Evolutionary conservation across 2,888 invertebrate genomes (phyloP).

Genomic region (Dinocampus coccinellae): DNA sequence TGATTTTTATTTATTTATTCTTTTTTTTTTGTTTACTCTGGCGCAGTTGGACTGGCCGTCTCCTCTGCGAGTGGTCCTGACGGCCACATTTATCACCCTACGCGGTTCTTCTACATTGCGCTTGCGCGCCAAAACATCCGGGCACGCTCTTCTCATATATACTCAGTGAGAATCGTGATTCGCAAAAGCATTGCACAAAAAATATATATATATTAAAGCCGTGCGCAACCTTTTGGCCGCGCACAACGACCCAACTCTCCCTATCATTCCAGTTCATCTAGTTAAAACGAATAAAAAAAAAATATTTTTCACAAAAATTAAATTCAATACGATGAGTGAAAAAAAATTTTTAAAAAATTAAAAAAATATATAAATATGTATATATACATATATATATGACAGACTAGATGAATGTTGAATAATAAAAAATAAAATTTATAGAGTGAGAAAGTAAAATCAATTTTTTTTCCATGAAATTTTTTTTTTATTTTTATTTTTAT

Average conservation of each 20-base stretch:
- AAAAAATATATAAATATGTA: no score
- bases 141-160: slow-evolving; percentile 43
- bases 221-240: slow-evolving; percentile 22
- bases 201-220: not conserved
- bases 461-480: slow-evolving; percentile 1
- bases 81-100: slow-evolving; percentile 64
- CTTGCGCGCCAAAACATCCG: slow-evolving; percentile 61
- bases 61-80: slow-evolving; percentile 50
- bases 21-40: slow-evolving; percentile 9
- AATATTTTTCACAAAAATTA: not conserved
- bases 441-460: slow-evolving; percentile 5
- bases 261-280: slow-evolving; percentile 21
- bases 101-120: slow-evolving; percentile 51
- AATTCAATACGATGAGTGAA: slow-evolving; percentile 10
- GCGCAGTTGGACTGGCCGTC: slow-evolving; percentile 29
- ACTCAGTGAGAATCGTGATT: slow-evolving; percentile 53
- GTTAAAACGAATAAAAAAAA: slow-evolving; percentile 16
- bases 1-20: slow-evolving; percentile 4
- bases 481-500: no score
- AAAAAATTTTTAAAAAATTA: not conserved
- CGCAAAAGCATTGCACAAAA: slow-evolving; percentile 45
- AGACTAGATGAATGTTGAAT: slow-evolving; percentile 28
- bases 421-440: not conserved
- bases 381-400: not conserved
- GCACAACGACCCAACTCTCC: slow-evolving; percentile 13